Evolutionary conservation across 2,797 vertebrate species (phyloP), one percentile per base, ranked within the genome.

Genomic region (Enteromius mattozi): DNA sequence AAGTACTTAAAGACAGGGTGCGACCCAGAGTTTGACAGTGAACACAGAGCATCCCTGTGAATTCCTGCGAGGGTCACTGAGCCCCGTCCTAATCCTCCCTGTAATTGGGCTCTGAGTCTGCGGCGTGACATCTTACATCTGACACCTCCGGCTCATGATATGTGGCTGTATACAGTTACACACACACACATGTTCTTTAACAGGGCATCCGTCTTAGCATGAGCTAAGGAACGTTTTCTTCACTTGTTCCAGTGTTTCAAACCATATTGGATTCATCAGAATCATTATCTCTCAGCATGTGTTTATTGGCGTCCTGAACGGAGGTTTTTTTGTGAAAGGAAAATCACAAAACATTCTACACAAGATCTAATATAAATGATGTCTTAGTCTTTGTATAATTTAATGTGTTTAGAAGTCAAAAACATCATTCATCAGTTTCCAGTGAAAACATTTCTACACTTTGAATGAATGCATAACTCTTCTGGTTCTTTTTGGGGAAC

Each of bases 1-100:
- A 95, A 96, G 93, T 93, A 93, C 94, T 95, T 95, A 93, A 93
- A 93, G 93, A 88, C 89, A 90, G 89, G 89, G 90, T 92, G 91
- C 92, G 90, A 89, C 30, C 65, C 79, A 37, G 88, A 89, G 82
- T 89, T 89, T 95, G 94, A 96, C 94, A 95, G 92, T 89, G 90
- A 94, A 94, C 94, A 95, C 93, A 93, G 89, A 92, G 89, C 83
- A 90, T 94, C 92, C 92, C 86, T 88, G 90, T 87, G 88, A 92
- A 95, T 95, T 95, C 95, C 94, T 93, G 77, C 78, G 91, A 93
- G 95, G 95, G 95, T 96, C 95, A 96, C 92, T 80, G 91, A 96
- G 95, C 91, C 95, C 95, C 83, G 89, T 92, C 89, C 91, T 95
- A 95, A 95, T 95, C 94, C 94, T 94, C 93, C 93, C 93, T 95